Base-by-base conservation (phyloP, 2,888 invertebrate genomes). In the Esperia sulphurella region DNA sequence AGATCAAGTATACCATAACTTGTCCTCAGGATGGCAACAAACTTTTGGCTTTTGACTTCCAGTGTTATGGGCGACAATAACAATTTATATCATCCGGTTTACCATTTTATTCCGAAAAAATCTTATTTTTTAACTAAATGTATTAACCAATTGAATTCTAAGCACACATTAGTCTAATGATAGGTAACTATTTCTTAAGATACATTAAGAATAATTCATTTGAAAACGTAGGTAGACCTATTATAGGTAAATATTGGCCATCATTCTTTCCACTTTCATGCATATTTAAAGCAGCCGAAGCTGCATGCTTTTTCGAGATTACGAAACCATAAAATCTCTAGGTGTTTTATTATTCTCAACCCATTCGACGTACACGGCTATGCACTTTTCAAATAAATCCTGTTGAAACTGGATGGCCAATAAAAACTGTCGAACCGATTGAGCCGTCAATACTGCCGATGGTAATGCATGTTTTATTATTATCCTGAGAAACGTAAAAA, bases 351-450 rank as follows among this genome's bases (percentile, higher is more conserved):
- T 81, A 78, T 82, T 78, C 77, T 43, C 33, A 55, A 53, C 59
- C 69, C 73, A 70, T 76, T 75, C 62, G 44, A 47, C 51, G 60
- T 71, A 84, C 85, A 84, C 63, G 74, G 75, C 71, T 73, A 67
- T 78, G 84, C 84, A 85, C 84, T 83, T 69, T 64, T 62, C 63
- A 65, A 68, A 79, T 75, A 70, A 71, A 71, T 68, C 62, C 64
- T 57, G 53, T 21, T 45, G 59, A 57, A 64, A 50, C 52, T 57
- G 55, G 51, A 61, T 58, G 60, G 67, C 68, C 77, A 75, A 83
- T 83, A 83, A 83, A 83, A 79, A 63, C 63, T 71, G 77, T 68
- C 59, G 68, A 60, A 71, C 65, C 74, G 73, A 75, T 79, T 71
- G 75, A 72, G 52, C 46, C 52, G 52, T 47, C 54, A 56, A 57